Conservation (phyloP, 2,113 vertebrate species). For the Damaliscus lunatus region DNA sequence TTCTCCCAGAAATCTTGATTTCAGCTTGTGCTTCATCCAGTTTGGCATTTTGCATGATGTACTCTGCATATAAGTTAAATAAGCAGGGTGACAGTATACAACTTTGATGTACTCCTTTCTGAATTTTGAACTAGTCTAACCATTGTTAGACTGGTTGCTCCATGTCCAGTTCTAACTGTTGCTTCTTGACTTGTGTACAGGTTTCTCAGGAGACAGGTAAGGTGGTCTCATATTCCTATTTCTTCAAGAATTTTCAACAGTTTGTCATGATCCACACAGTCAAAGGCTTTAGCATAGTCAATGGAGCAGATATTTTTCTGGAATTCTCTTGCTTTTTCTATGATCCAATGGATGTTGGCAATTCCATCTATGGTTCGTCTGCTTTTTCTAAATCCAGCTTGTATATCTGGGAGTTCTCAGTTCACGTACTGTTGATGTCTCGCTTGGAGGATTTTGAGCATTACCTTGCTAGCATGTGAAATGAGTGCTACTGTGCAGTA, state of each 20-base stretch:
- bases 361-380: neutral
- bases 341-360: neutral
- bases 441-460: neutral
- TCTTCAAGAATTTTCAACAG: neutral
- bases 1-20: neutral
- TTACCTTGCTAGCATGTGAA: neutral
- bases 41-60: neutral
- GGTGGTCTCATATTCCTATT: neutral
- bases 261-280: neutral
- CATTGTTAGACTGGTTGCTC: neutral
- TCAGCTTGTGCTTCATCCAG: neutral
- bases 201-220: neutral
- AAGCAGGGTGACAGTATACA: neutral
- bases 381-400: neutral
- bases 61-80: neutral
- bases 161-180: neutral
- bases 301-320: neutral
- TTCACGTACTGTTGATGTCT: neutral
- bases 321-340: neutral
- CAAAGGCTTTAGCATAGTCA: neutral
- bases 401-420: neutral
- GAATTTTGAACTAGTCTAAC: neutral
- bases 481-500: neutral
- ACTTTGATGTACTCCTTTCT: neutral
- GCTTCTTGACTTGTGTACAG: accelerated